A percentile compares a stretch with the other conserved stretches of the same genome.
phyloP scores from a whole-genome alignment of 2,797 vertebrate genomes.

The Falco novaeseelandiae region DNA sequence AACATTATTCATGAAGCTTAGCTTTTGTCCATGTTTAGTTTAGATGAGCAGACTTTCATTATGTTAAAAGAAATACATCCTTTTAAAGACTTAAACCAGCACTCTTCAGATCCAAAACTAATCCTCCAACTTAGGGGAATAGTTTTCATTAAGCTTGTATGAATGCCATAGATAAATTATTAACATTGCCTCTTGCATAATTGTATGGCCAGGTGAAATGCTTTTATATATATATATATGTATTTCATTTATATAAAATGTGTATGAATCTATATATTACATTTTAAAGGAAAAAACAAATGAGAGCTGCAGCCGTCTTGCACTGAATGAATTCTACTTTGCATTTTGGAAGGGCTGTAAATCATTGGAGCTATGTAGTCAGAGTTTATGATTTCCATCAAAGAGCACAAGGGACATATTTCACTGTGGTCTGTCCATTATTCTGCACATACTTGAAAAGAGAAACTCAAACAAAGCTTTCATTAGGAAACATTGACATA shows the following conservation, averaged over 20 bases:
- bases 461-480: conserved; percentile 67
- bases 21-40: not conserved
- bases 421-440: conserved; percentile 50
- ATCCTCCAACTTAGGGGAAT: conserved; percentile 36
- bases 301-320: not conserved
- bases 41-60: conserved; percentile 11
- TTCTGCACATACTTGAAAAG: conserved; percentile 42
- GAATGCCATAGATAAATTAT: conserved; percentile 16
- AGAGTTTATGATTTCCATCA: conserved; percentile 64
- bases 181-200: conserved; percentile 6
- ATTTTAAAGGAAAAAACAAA: conserved; percentile 33
- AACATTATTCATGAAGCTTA: conserved; percentile 30
- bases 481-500: conserved; percentile 65
- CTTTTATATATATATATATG: not conserved
- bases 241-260: not conserved
- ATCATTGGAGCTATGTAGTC: conserved; percentile 45
- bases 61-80: conserved; percentile 40
- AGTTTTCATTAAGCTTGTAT: conserved; percentile 16
- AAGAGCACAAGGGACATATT: conserved; percentile 37
- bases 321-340: not conserved
- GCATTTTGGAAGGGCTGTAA: conserved; percentile 52
- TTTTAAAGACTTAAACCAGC: conserved; percentile 40
- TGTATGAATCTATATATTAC: not conserved
- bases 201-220: conserved; percentile 19
- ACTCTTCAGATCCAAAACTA: conserved; percentile 38